These are phyloP conservation scores for Plagodis pulveraria DNA, from an alignment of 2,888 invertebrate genomes.

Conservation along the genomic window DNA sequence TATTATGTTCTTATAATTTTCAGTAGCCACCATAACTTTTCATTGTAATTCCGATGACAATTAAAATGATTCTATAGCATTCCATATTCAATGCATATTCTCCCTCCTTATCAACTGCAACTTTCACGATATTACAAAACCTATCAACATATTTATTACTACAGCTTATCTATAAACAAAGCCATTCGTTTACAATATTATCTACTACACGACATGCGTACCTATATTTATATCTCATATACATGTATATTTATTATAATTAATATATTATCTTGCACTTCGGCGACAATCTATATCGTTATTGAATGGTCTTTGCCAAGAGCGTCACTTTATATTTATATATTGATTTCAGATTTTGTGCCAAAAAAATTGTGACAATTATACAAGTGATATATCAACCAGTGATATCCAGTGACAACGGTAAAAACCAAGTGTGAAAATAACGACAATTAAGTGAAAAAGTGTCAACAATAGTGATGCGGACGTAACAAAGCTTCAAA, in stretches of 20 bases:
- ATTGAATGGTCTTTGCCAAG: constrained; percentile 40
- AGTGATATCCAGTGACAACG: constrained; percentile 21
- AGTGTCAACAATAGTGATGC: constrained; percentile 9
- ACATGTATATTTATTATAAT: constrained; percentile 14
- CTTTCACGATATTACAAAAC: constrained; percentile 5
- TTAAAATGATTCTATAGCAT: neutral
- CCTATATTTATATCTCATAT: constrained; percentile 1
- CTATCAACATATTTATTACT: constrained; percentile 4
- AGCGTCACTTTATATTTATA: constrained; percentile 40
- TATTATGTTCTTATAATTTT: too few relatives aligned
- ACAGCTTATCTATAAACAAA: constrained; percentile 12
- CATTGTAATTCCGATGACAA: too few relatives aligned
- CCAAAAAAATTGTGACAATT: constrained; percentile 20
- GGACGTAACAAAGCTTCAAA: constrained; percentile 5
- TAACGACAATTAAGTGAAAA: constrained; percentile 6
- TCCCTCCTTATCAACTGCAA: neutral
- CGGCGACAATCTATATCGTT: constrained; percentile 42
- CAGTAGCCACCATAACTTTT: too few relatives aligned
- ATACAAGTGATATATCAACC: constrained; percentile 14
- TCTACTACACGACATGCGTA: constrained; percentile 13
- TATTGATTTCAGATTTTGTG: constrained; percentile 32
- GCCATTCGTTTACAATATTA: constrained; percentile 11
- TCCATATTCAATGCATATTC: neutral
- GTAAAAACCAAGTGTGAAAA: neutral
- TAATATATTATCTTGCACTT: constrained; percentile 15